These are phyloP conservation scores for Zosterops hypoxanthus DNA, from an alignment of 2,113 vertebrate species.

Conservation along the genomic window DNA sequence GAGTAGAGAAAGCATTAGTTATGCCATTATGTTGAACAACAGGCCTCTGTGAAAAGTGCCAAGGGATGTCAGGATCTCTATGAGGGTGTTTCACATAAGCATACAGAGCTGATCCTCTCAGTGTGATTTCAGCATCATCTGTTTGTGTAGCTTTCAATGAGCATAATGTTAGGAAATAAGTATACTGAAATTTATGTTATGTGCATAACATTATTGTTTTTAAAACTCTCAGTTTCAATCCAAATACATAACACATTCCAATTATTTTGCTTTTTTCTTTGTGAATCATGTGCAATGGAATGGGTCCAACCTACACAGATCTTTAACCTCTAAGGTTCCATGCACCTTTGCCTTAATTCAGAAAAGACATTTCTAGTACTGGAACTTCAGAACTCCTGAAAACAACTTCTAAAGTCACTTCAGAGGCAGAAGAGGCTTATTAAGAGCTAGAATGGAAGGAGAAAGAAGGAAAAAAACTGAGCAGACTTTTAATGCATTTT, in stretches of 20 bases:
- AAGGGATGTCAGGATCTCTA: background rate
- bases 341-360: background rate
- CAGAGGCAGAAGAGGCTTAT: background rate
- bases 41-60: background rate
- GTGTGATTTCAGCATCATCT: background rate
- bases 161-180: background rate
- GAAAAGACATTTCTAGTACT: background rate
- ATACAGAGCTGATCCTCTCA: background rate
- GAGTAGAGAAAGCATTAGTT: background rate
- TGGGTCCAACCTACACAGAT: background rate
- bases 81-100: background rate
- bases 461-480: background rate
- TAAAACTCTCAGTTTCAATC: background rate
- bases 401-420: background rate
- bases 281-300: background rate
- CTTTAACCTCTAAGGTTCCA: background rate
- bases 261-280: background rate
- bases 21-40: background rate
- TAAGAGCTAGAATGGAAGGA: background rate
- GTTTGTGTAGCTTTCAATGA: background rate
- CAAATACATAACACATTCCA: background rate
- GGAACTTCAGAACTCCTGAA: background rate
- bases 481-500: background rate
- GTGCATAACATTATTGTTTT: background rate
- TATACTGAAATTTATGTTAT: background rate